A percentile compares a stretch with the other conserved stretches of the same genome.
Conservation (phyloP, 30 jellyfish, hydroid and myxozoan genomes). For the Clytia hemisphaerica region DNA sequence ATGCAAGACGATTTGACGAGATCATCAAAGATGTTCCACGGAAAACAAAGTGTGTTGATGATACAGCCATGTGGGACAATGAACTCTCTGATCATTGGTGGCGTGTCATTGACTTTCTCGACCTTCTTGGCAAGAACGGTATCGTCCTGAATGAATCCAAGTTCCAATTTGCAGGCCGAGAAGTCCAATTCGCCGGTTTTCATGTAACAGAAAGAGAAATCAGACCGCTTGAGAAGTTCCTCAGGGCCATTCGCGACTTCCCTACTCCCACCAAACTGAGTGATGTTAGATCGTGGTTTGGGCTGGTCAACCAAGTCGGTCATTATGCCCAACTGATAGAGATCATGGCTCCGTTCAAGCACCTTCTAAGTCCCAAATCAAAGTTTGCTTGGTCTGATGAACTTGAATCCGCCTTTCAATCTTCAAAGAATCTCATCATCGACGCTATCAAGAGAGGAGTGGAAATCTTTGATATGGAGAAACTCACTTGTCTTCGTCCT, state of each 20-base stretch:
- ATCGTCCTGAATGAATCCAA: no score
- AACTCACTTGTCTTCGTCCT: neutral
- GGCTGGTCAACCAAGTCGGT: slow-evolving; percentile 1
- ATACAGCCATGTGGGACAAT: neutral
- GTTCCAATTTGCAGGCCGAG: neutral
- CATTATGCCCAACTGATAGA: neutral
- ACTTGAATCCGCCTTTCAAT: no score
- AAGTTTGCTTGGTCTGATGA: slow-evolving; percentile 9
- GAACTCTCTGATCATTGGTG: no score
- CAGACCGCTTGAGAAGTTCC: neutral
- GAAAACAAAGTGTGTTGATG: neutral
- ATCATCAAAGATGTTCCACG: neutral
- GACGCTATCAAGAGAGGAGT: neutral
- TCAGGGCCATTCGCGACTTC: neutral
- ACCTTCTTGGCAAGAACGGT: no score
- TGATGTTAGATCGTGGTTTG: slow-evolving; percentile 4
- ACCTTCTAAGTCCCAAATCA: slow-evolving; percentile 12
- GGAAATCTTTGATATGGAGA: neutral
- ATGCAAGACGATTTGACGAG: slow-evolving; percentile 14
- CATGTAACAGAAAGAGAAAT: neutral
- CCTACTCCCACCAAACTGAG: neutral
- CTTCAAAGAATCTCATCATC: neutral
- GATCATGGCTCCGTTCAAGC: slow-evolving; percentile 27
- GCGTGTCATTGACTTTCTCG: no score
- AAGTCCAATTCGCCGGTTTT: neutral